These are phyloP conservation scores for Chalcis sispes DNA, from an alignment of 2,888 invertebrate genomes.

Conservation along the genomic window DNA sequence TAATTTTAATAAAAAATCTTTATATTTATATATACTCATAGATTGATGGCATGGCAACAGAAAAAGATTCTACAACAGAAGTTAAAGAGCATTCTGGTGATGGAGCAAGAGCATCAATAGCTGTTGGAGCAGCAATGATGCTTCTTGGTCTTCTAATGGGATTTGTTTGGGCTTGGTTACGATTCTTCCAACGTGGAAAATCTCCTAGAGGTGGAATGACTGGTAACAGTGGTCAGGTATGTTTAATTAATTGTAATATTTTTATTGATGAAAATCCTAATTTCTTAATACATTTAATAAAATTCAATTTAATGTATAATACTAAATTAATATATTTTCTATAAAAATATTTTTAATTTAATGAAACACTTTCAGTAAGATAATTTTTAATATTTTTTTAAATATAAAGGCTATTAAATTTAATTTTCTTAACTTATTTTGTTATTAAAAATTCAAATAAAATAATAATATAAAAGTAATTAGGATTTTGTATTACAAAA, in stretches of 20 bases:
- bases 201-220: conserved; percentile 72
- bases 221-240: conserved; percentile 73
- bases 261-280: conserved; percentile 36
- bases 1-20: not conserved
- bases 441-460: not conserved
- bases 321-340: conserved; percentile 19
- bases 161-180: conserved; percentile 69
- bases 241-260: conserved; percentile 52
- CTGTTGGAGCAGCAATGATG: conserved; percentile 70
- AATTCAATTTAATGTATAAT: conserved; percentile 19
- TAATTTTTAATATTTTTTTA: not conserved
- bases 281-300: conserved; percentile 6
- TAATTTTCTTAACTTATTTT: not conserved
- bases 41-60: conserved; percentile 32
- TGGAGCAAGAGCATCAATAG: conserved; percentile 66
- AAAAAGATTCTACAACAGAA: conserved; percentile 47
- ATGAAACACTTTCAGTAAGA: not conserved
- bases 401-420: not conserved
- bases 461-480: not conserved
- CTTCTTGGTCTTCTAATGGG: conserved; percentile 69
- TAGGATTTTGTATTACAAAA: conserved; percentile 40
- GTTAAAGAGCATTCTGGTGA: conserved; percentile 60
- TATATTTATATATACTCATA: conserved; percentile 8
- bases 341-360: conserved; percentile 41
- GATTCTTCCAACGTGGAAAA: conserved; percentile 70